A percentile compares a stretch with the other conserved stretches of the same genome.
phyloP scores from a whole-genome alignment of 2,888 invertebrate genomes.

The Zootermopsis nevadensis region DNA sequence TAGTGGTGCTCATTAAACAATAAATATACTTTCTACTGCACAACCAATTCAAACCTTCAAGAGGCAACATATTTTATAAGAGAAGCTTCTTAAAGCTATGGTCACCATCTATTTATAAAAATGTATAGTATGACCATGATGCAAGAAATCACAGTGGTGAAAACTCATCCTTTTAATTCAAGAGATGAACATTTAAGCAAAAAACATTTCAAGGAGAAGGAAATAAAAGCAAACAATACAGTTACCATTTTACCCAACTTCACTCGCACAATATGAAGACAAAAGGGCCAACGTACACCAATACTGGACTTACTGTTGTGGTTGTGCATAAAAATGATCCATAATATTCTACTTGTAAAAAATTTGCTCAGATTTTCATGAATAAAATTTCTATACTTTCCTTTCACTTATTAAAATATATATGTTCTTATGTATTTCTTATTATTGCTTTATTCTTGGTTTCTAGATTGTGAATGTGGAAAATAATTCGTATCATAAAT shows the following conservation, averaged over 20 bases:
- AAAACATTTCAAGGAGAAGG: not conserved
- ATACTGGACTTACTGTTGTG: not conserved
- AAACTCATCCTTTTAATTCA: not conserved
- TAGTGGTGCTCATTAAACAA: not conserved
- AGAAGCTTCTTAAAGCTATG: not conserved
- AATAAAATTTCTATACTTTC: slow-evolving; percentile 1
- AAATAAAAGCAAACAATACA: not conserved
- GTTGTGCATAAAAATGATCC: not conserved
- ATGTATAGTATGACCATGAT: too few relatives aligned
- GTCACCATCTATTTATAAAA: not conserved
- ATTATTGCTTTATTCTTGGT: slow-evolving; percentile 37
- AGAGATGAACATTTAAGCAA: not conserved
- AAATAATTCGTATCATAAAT: not conserved
- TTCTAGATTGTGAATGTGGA: slow-evolving; percentile 23
- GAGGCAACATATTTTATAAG: not conserved
- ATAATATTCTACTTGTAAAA: slow-evolving; percentile 20
- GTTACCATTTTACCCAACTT: not conserved
- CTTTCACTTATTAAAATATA: slow-evolving; percentile 40
- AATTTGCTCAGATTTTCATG: slow-evolving; percentile 1
- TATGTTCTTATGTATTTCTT: slow-evolving; percentile 23
- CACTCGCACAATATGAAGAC: slow-evolving; percentile 15
- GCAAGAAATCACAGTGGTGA: too few relatives aligned
- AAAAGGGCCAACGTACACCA: not conserved
- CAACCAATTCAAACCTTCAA: not conserved
- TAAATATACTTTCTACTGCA: slow-evolving; percentile 27